phyloP scores from a whole-genome alignment of 2,888 invertebrate species.

The Gnatocerus cornutus region DNA sequence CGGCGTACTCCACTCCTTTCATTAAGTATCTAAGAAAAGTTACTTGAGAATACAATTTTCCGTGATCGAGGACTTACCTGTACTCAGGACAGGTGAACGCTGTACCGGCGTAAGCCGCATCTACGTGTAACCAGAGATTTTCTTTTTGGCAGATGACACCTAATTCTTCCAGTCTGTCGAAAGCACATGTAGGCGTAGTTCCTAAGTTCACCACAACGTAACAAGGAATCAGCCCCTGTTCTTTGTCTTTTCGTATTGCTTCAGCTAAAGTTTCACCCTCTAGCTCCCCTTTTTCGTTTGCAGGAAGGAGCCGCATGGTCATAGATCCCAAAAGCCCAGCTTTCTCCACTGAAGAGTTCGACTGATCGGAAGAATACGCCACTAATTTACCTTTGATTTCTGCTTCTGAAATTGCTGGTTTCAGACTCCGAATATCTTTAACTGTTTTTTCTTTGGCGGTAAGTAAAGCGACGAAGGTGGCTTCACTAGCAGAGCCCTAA shows the following conservation, averaged over 20 bases:
- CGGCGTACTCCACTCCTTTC: slow-evolving; percentile 84
- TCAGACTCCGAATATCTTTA: slow-evolving; percentile 72
- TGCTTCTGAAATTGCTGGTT: slow-evolving; percentile 78
- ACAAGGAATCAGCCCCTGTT: slow-evolving; percentile 89
- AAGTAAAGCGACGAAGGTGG: slow-evolving; percentile 87
- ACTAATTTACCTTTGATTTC: slow-evolving; percentile 82
- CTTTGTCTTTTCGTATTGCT: slow-evolving; percentile 85
- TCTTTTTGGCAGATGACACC: slow-evolving; percentile 86
- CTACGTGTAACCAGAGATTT: slow-evolving; percentile 93
- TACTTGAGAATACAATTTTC: not conserved
- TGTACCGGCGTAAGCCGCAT: slow-evolving; percentile 96
- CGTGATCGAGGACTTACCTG: slow-evolving; percentile 68
- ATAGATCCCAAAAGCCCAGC: slow-evolving; percentile 87
- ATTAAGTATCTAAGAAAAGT: slow-evolving; percentile 62
- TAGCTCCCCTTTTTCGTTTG: slow-evolving; percentile 80
- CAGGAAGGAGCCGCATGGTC: slow-evolving; percentile 82
- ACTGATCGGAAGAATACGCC: slow-evolving; percentile 90
- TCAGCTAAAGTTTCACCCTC: slow-evolving; percentile 79
- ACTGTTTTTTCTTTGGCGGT: slow-evolving; percentile 85
- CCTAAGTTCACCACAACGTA: slow-evolving; percentile 84
- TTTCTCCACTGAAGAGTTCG: slow-evolving; percentile 93
- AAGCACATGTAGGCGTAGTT: slow-evolving; percentile 87
- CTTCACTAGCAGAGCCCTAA: slow-evolving; percentile 93
- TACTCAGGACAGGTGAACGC: slow-evolving; percentile 95
- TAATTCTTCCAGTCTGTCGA: slow-evolving; percentile 90